Evolutionary conservation across 2,888 invertebrate genomes (phyloP).

Genomic region (Caenorhabditis afra): DNA sequence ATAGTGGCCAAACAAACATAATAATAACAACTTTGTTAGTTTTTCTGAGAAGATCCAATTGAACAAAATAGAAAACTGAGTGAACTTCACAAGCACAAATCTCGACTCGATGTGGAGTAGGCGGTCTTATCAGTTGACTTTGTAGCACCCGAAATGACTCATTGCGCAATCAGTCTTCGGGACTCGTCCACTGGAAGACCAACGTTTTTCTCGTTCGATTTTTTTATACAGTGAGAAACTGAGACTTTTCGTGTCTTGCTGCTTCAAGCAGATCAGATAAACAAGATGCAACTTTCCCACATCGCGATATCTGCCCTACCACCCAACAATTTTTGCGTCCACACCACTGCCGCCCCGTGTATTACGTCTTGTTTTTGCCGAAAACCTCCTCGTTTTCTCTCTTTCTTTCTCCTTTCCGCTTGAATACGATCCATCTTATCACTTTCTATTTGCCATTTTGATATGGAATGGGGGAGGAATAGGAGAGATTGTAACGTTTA

Average conservation of each 20-base stretch:
- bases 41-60: no score
- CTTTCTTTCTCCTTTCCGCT: slow-evolving; percentile 44
- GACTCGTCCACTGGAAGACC: slow-evolving; percentile 27
- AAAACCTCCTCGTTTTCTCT: slow-evolving; percentile 41
- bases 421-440: slow-evolving; percentile 55
- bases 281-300: slow-evolving; percentile 1
- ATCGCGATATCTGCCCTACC: slow-evolving; percentile 27
- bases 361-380: slow-evolving; percentile 57
- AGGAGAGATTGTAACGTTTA: slow-evolving; percentile 49
- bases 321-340: slow-evolving; percentile 35
- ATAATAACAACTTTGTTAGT: no score
- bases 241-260: neutral
- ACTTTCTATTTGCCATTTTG: slow-evolving; percentile 60
- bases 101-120: no score
- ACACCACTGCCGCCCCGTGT: slow-evolving; percentile 3
- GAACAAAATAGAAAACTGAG: no score
- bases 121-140: slow-evolving; percentile 36
- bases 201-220: slow-evolving; percentile 1
- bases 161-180: slow-evolving; percentile 34
- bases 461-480: slow-evolving; percentile 43
- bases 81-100: no score
- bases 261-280: slow-evolving; percentile 34
- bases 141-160: slow-evolving; percentile 23
- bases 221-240: neutral
- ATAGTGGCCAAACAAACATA: no score